A percentile compares a stretch with the other conserved stretches of the same genome.
Evolutionary conservation across 1,140 invertebrate genomes (phyloP).

Genomic region (Scaptomyza montana): DNA sequence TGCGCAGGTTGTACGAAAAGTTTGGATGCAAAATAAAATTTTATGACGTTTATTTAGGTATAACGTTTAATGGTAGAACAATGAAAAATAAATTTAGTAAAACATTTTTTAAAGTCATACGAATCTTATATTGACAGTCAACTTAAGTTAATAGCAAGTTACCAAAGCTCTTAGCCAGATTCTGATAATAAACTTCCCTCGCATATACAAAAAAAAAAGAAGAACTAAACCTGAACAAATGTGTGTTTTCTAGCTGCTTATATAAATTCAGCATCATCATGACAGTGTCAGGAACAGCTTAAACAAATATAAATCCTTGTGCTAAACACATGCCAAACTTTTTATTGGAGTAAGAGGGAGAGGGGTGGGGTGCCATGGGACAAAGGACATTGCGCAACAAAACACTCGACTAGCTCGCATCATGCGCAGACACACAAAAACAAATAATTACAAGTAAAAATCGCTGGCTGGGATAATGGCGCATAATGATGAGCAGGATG

Average conservation of each 20-base stretch:
- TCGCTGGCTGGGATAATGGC: constrained; percentile 69
- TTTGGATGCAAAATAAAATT: neutral
- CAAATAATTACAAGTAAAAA: constrained; percentile 82
- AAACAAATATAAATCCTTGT: constrained; percentile 70
- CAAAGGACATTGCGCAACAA: constrained; percentile 69
- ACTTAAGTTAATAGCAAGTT: no score
- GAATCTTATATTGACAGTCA: no score
- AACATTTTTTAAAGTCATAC: no score
- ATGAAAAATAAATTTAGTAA: no score
- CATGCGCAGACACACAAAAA: constrained; percentile 70
- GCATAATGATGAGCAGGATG: constrained; percentile 65
- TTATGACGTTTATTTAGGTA: no score
- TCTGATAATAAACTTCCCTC: constrained; percentile 22
- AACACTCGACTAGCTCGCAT: constrained; percentile 47
- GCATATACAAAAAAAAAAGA: constrained; percentile 20
- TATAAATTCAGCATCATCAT: constrained; percentile 60
- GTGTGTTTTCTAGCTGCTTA: constrained; percentile 28
- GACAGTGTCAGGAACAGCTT: constrained; percentile 74
- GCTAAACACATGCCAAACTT: constrained; percentile 54
- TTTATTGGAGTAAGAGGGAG: neutral
- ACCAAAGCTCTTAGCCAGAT: no score
- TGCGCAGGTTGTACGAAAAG: constrained; percentile 24
- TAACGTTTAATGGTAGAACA: no score
- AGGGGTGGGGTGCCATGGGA: constrained; percentile 28
- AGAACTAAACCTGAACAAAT: constrained; percentile 9